Evolutionary conservation across 35 echinoderm and acorn worm species (phyloP).

Genomic region (Apostichopus parvimensis): DNA sequence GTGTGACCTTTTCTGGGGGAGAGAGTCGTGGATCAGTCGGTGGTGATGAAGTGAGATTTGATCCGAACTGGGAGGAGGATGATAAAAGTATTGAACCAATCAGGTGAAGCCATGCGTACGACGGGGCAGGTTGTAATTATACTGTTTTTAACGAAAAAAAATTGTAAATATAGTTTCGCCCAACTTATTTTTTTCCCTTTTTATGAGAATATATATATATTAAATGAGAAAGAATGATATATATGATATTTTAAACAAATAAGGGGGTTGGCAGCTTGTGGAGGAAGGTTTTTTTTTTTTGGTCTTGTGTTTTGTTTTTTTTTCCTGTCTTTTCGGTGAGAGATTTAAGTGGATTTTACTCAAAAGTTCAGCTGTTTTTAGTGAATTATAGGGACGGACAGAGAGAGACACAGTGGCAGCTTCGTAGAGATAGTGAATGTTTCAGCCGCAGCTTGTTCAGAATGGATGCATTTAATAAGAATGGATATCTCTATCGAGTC

Average conservation of each 20-base stretch:
- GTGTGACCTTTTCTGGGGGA: too few species aligned
- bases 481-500: too few species aligned
- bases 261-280: neutral
- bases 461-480: neutral
- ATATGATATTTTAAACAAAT: neutral
- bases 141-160: neutral
- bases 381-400: neutral
- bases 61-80: too few species aligned
- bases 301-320: neutral
- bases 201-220: neutral
- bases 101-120: too few species aligned
- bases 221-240: neutral
- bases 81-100: too few species aligned
- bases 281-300: neutral
- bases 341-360: neutral
- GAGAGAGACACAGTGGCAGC: conserved; percentile 15
- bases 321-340: neutral
- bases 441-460: conserved; percentile 2
- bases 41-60: too few species aligned
- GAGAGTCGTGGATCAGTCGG: too few species aligned
- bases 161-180: neutral
- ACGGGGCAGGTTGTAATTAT: neutral
- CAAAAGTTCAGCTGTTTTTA: conserved; percentile 11
- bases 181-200: neutral
- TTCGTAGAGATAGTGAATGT: conserved; percentile 30